Base-by-base conservation (phyloP, 30 jellyfish, hydroid and myxozoan species). In the Nemopilema nomurai region DNA sequence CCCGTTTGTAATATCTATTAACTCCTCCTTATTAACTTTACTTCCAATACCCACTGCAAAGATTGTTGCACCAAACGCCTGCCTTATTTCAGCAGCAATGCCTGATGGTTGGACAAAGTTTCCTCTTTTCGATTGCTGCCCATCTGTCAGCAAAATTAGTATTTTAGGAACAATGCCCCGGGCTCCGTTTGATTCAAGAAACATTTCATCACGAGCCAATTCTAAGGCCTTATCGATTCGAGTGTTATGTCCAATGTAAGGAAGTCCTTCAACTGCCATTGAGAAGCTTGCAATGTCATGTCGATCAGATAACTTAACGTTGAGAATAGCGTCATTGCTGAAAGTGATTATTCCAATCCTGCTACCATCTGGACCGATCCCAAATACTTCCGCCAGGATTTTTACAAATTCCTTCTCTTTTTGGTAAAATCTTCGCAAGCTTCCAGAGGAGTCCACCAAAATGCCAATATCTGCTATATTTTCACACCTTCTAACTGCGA, bases 11-110 rank as follows among this genome's bases (percentile, higher is more conserved):
- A 92, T 82, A 27, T 67, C 81, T 18, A 67, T 64, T 87, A 92
- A 74, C 88, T 92, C 97, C 20, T 75, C 85, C 8, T 79, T 73
- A 31, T 92, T 82, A n/a, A 87, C 90, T 3, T 78, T 74, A 8
- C 72, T 8, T 25, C 98, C 98, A 31, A 92, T 92, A 24, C 98
- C 98, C 18, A 92, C 65, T n/a, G 77, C 90, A 28, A 92, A 50
- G 69, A 92, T 74, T 19, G 21, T 41, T 21, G 88, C 85, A 24
- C 90, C 97, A 20, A 31, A 26, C 76, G 82, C 32, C 69, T 82
- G 41, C 18, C 94, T 90, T 69, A 91, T 63, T 49, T 74, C 82
- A 1, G 78, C 91, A 8, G 94, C 96, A 18, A 81, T 68, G 41
- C 51, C 64, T 13, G 89, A 79, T 8, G 98, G 98, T 24, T 81